Evolutionary conservation across 2,113 vertebrate genomes (phyloP).

Genomic region (Electrona antarctica): DNA sequence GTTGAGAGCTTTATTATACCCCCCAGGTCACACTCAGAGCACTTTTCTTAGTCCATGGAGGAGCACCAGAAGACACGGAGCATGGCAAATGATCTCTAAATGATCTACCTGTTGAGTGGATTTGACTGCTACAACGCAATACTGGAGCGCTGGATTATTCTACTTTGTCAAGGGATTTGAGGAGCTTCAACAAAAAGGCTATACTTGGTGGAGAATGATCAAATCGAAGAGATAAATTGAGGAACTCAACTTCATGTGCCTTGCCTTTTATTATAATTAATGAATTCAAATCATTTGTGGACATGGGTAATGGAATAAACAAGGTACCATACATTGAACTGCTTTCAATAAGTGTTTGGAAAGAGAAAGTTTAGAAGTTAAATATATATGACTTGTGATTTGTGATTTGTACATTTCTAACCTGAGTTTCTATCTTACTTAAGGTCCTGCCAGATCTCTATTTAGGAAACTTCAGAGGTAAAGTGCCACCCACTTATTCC

Average conservation of each 20-base stretch:
- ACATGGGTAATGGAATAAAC: constrained; percentile 76
- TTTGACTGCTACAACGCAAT: background rate
- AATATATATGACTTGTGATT: no score
- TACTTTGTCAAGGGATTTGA: background rate
- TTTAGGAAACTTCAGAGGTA: constrained; percentile 89
- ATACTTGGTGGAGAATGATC: background rate
- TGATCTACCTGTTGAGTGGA: background rate
- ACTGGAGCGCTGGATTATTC: background rate
- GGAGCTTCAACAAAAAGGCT: background rate
- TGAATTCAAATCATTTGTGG: background rate
- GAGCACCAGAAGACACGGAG: constrained; percentile 10
- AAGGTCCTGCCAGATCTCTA: constrained; percentile 90
- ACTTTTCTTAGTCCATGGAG: background rate
- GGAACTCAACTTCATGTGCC: background rate
- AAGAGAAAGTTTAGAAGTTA: no score
- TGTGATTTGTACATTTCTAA: background rate
- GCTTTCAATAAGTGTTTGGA: no score
- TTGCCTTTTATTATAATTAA: background rate
- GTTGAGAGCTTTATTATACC: constrained; percentile 28
- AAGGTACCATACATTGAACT: constrained; percentile 56
- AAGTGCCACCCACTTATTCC: constrained; percentile 6
- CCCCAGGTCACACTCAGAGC: constrained; percentile 1
- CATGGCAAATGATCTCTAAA: constrained; percentile 1
- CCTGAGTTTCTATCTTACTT: background rate
- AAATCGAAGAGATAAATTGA: background rate